These are phyloP conservation scores for Anagyrus pseudococci DNA, from an alignment of 2,888 invertebrate genomes.

Conservation along the genomic window DNA sequence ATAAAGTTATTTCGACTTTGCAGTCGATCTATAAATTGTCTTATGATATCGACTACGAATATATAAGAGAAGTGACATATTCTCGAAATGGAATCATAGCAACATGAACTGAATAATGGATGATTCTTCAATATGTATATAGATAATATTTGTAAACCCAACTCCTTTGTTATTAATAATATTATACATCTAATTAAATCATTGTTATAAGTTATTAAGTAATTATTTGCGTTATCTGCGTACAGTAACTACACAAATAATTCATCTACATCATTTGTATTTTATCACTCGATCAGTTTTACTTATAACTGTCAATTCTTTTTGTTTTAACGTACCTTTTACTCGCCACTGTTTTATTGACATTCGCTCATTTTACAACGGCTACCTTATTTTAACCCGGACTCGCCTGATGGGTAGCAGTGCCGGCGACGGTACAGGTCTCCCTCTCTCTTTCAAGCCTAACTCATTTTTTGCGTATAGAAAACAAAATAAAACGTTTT, in stretches of 20 bases:
- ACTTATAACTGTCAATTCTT: no score
- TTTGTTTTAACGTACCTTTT: no score
- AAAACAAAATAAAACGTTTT: no score
- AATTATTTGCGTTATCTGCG: conserved; percentile 1
- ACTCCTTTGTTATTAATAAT: conserved; percentile 33
- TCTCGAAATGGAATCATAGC: conserved; percentile 15
- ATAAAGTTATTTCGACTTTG: conserved; percentile 28
- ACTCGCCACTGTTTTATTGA: no score
- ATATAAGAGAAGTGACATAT: conserved; percentile 8
- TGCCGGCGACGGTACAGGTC: no score
- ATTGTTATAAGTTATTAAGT: conserved; percentile 19
- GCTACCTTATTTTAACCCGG: no score
- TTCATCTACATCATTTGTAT: no score
- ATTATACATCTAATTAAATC: conserved; percentile 19
- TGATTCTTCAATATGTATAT: conserved; percentile 34
- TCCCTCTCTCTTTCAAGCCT: no score
- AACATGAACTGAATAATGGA: conserved; percentile 27
- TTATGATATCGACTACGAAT: conserved; percentile 24
- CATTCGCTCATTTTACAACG: no score
- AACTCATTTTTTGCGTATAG: no score
- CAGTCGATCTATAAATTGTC: conserved; percentile 22
- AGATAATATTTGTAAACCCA: conserved; percentile 35
- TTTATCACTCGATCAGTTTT: no score
- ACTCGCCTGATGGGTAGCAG: no score
- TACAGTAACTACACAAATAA: conserved; percentile 2